phyloP scores from a whole-genome alignment of 2,113 vertebrate genomes.

The Carassius auratus region DNA sequence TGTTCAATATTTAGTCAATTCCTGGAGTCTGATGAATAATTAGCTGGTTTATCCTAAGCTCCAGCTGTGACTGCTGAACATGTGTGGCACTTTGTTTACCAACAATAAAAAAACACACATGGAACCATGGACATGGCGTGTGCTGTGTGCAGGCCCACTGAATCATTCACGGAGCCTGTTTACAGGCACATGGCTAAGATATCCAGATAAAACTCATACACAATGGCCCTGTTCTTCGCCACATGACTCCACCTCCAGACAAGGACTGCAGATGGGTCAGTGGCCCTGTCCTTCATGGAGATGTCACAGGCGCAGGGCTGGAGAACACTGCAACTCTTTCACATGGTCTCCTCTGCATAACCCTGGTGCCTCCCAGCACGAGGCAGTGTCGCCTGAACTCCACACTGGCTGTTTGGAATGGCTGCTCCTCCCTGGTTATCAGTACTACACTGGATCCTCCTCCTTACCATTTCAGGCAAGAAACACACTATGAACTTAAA shows the following conservation, averaged over 20 bases:
- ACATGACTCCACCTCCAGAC: conserved; percentile 28
- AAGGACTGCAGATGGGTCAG: conserved; percentile 35
- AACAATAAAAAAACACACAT: conserved; percentile 24
- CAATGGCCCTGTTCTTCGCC: conserved; percentile 50
- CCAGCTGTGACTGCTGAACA: not conserved
- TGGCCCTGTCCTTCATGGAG: conserved; percentile 52
- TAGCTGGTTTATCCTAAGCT: not conserved
- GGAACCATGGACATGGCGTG: not conserved
- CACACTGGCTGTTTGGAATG: conserved; percentile 60
- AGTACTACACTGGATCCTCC: conserved; percentile 52
- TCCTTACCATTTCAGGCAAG: conserved; percentile 58
- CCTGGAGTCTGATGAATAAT: not conserved
- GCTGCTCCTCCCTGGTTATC: conserved; percentile 44
- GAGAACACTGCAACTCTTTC: conserved; percentile 62
- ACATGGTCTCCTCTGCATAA: conserved; percentile 37
- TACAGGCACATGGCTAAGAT: conserved; percentile 7
- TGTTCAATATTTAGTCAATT: not conserved
- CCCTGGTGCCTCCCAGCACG: conserved; percentile 18
- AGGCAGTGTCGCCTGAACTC: conserved; percentile 16
- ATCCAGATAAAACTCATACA: conserved; percentile 24
- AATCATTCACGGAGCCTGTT: conserved; percentile 39
- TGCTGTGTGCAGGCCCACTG: not conserved
- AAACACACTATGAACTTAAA: not conserved
- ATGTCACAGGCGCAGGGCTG: conserved; percentile 60
- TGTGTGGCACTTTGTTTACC: conserved; percentile 4